Percentiles rank a stretch among this genome's conserved stretches.
Evolutionary conservation across 2,888 invertebrate genomes (phyloP).

Genomic region (Mythimna impura): DNA sequence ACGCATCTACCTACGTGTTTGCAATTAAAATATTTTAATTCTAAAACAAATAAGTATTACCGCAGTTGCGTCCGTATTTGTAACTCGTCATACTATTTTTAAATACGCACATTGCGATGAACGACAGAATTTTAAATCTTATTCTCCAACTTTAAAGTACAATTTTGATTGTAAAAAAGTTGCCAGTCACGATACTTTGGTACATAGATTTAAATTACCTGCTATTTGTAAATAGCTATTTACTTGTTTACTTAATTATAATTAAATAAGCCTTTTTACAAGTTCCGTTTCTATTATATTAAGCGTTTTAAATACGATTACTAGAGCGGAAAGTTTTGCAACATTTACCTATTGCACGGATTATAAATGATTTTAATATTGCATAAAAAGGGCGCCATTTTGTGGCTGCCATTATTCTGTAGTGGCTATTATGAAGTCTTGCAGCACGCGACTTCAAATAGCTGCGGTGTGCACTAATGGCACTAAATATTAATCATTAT

Average conservation of each 20-base stretch:
- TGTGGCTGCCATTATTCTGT: constrained; percentile 12
- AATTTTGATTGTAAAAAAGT: neutral
- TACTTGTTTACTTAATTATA: neutral
- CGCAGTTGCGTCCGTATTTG: constrained; percentile 42
- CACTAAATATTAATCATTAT: constrained; percentile 18
- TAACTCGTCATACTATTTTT: constrained; percentile 36
- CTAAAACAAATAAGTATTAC: constrained; percentile 50
- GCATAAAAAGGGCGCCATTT: constrained; percentile 22
- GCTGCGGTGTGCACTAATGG: constrained; percentile 13
- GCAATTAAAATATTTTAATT: constrained; percentile 61
- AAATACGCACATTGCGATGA: constrained; percentile 11
- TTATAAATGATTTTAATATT: constrained; percentile 12
- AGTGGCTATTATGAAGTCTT: constrained; percentile 21
- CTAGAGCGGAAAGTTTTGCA: constrained; percentile 31
- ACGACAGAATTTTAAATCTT: constrained; percentile 12
- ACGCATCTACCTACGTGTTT: constrained; percentile 25
- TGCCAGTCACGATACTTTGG: neutral
- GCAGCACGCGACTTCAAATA: constrained; percentile 42
- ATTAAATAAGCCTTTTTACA: constrained; percentile 17
- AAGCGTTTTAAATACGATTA: constrained; percentile 11
- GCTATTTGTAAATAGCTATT: constrained; percentile 7
- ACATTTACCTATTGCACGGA: constrained; percentile 16
- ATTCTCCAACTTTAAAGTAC: rapidly evolving
- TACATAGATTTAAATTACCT: constrained; percentile 7
- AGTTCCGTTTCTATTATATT: constrained; percentile 10